Conservation (phyloP, 2,113 vertebrate species). For the Sinocyclocheilus anophthalmus region DNA sequence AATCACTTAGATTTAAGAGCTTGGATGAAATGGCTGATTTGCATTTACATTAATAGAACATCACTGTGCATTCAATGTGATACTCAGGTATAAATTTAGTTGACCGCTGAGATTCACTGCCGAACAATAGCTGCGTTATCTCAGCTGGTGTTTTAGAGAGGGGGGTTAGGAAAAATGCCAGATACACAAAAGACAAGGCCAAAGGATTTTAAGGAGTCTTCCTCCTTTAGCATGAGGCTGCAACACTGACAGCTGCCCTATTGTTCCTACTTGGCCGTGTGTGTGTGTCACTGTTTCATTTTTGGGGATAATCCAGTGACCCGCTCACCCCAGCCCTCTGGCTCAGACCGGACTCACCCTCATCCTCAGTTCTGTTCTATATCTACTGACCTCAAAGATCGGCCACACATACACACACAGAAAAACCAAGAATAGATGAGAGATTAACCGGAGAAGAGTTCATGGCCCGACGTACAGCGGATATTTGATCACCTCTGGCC, state of each 20-base stretch:
- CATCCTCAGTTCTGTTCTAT: slow-evolving; percentile 38
- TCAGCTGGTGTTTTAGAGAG: slow-evolving; percentile 29
- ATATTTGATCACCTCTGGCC: slow-evolving; percentile 40
- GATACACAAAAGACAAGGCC: slow-evolving; percentile 49
- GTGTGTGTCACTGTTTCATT: slow-evolving; percentile 48
- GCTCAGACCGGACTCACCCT: slow-evolving; percentile 36
- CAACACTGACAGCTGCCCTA: slow-evolving; percentile 56
- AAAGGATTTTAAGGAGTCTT: slow-evolving; percentile 46
- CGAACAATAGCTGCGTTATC: slow-evolving; percentile 46
- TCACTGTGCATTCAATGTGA: slow-evolving; percentile 27
- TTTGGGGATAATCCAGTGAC: slow-evolving; percentile 53
- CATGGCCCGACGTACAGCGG: slow-evolving; percentile 7
- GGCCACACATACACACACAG: slow-evolving; percentile 11
- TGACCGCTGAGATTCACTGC: slow-evolving; percentile 45
- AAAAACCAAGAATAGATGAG: slow-evolving; percentile 39
- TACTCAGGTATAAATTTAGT: slow-evolving; percentile 20
- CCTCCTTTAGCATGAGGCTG: slow-evolving; percentile 36
- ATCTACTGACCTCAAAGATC: slow-evolving; percentile 37
- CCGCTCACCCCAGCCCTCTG: slow-evolving; percentile 44
- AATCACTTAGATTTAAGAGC: neutral
- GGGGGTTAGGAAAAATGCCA: slow-evolving; percentile 26
- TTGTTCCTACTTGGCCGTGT: slow-evolving; percentile 46
- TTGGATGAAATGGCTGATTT: slow-evolving; percentile 33
- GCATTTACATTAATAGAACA: slow-evolving; percentile 39
- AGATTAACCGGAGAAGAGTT: slow-evolving; percentile 44